Conservation (phyloP, 1,140 invertebrate genomes). For the Lepidotrigona ventralis region DNA sequence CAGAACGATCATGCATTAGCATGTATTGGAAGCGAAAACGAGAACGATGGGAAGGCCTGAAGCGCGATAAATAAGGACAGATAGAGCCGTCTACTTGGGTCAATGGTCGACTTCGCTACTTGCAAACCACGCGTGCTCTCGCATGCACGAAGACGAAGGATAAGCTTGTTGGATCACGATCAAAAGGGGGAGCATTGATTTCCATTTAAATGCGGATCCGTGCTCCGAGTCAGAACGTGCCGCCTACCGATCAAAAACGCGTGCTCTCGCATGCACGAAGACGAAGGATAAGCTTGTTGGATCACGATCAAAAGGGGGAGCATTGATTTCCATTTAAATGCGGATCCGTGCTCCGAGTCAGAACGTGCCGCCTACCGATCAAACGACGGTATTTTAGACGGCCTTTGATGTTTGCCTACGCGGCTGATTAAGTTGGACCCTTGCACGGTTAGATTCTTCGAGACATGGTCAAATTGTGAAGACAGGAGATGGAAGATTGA, state of each 20-base stretch:
- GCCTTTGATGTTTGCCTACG: conserved; percentile 48
- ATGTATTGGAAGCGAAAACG: conserved; percentile 38
- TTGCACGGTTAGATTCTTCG: conserved; percentile 33
- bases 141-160: conserved; percentile 5
- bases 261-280: not conserved
- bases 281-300: conserved; percentile 36
- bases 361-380: conserved; percentile 30
- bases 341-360: not conserved
- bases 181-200: conserved; percentile 58
- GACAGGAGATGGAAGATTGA: not conserved
- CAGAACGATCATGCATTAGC: conserved; percentile 44
- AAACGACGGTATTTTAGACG: conserved; percentile 44
- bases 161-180: conserved; percentile 50
- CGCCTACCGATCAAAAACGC: conserved; percentile 43
- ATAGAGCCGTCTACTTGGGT: not conserved
- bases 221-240: conserved; percentile 9
- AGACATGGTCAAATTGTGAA: not conserved
- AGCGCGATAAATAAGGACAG: conserved; percentile 48
- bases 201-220: conserved; percentile 58
- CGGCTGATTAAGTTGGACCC: conserved; percentile 36
- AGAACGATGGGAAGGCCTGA: conserved; percentile 7
- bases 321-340: conserved; percentile 64
- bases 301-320: conserved; percentile 56
- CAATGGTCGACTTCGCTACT: not conserved
- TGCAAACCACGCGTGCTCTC: not conserved